Base-by-base conservation (phyloP, 1,140 invertebrate genomes). In the Panagrolaimus sp. region DNA sequence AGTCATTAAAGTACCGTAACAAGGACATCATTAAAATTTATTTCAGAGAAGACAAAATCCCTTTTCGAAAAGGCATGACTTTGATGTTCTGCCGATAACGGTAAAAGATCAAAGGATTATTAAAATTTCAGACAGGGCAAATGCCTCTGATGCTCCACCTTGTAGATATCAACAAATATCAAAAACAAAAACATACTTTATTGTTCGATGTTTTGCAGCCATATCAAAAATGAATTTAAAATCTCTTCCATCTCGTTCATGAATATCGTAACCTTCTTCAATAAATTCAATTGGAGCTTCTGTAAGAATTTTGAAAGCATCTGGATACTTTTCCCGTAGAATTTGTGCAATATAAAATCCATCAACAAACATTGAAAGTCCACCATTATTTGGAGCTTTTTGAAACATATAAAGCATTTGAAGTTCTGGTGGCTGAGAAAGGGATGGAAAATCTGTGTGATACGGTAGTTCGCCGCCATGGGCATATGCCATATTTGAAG, bases 321-420 rank as follows among this genome's bases (percentile, higher is more conserved):
- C 73, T 9, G 70, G 73, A 26, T 72, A 48, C 46, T 79, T 69
- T 17, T 24, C n/a, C 28, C 67, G 32, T 38, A 80, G 71, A 68
- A 73, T 55, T 47, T 82, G 63, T 17, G 79, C 79, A 43, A 80
- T 64, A 66, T 76, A 68, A 58, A 80, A 80, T 52, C 79, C 79
- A 71, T 80, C 79, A n/a, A 81, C 79, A 73, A 80, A 80, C 48
- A 81, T 71, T 65, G 75, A 78, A 26, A 76, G 64, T 7, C 79
- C 79, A 21, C 79, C 79, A 10, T 73, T 72, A 38, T 38, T 38
- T 38, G 69, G 63, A 9, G 76, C 78, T 28, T 63, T 58, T 24
- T 74, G 62, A 10, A 73, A 28, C 79, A 80, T 80, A 65, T 80
- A 79, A 26, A 80, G 75, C 79, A 80, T 77, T 77, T 80, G 79